Conservation (phyloP, 1,140 invertebrate genomes). For the Helicoverpa zea region DNA sequence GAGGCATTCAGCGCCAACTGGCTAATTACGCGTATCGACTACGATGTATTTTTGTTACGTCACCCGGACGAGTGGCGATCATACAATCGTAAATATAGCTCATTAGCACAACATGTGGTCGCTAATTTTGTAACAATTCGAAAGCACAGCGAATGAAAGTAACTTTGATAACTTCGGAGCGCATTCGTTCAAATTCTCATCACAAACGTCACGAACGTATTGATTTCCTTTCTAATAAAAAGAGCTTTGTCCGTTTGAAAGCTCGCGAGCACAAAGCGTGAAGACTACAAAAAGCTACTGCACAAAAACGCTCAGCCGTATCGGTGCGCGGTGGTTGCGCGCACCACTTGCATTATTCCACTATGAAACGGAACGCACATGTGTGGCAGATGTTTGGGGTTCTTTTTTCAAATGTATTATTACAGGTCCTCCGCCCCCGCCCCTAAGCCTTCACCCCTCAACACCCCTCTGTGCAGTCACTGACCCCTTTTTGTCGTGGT, state of each 20-base stretch:
- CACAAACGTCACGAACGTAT: constrained; percentile 68
- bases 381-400: constrained; percentile 83
- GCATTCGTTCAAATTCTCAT: constrained; percentile 42
- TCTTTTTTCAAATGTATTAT: constrained; percentile 83
- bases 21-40: constrained; percentile 64
- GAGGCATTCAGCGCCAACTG: constrained; percentile 57
- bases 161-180: constrained; percentile 18
- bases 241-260: constrained; percentile 77
- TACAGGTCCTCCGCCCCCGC: constrained; percentile 68
- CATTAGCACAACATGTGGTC: constrained; percentile 24
- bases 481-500: constrained; percentile 79
- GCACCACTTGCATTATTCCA: constrained; percentile 82
- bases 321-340: constrained; percentile 69
- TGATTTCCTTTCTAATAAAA: constrained; percentile 78
- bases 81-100: constrained; percentile 38
- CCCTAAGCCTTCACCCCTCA: constrained; percentile 38
- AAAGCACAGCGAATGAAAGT: constrained; percentile 42
- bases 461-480: constrained; percentile 80
- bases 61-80: constrained; percentile 46
- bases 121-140: constrained; percentile 32
- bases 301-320: constrained; percentile 73
- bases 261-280: constrained; percentile 76
- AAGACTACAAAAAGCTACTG: constrained; percentile 79
- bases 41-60: constrained; percentile 52
- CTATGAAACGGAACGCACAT: constrained; percentile 79